Conservation (phyloP, 2,888 invertebrate species). For the Cyclophora punctaria region DNA sequence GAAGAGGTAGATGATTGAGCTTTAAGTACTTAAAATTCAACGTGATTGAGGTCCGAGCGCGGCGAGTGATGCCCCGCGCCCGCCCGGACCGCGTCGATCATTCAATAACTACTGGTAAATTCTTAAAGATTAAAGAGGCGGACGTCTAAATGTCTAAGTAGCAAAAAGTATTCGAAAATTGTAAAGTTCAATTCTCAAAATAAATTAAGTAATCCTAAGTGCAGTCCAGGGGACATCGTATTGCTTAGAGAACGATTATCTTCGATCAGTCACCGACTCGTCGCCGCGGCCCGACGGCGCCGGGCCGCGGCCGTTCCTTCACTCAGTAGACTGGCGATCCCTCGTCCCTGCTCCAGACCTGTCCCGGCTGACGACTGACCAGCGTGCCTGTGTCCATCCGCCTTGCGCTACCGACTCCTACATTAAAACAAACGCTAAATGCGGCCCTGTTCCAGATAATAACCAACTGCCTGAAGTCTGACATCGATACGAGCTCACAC, state of each 20-base stretch:
- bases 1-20: constrained; percentile 74
- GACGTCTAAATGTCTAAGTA: constrained; percentile 67
- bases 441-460: constrained; percentile 59
- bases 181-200: constrained; percentile 71
- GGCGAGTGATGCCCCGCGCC: constrained; percentile 25
- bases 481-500: constrained; percentile 59
- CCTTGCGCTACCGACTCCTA: constrained; percentile 50
- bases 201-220: constrained; percentile 73
- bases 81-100: constrained; percentile 27
- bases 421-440: constrained; percentile 60
- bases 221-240: constrained; percentile 70
- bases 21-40: constrained; percentile 71
- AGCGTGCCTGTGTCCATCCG: constrained; percentile 29
- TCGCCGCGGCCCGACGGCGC: constrained; percentile 28
- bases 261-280: constrained; percentile 69
- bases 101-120: constrained; percentile 45
- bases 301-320: constrained; percentile 38
- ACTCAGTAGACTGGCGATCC: constrained; percentile 50
- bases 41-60: constrained; percentile 53
- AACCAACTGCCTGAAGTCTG: constrained; percentile 60
- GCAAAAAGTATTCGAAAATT: constrained; percentile 63
- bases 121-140: constrained; percentile 67
- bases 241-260: constrained; percentile 61
- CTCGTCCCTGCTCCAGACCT: constrained; percentile 37
- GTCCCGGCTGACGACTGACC: constrained; percentile 31